These are phyloP conservation scores for Sarcophaga caerulescens DNA, from an alignment of 2,888 invertebrate genomes.

Conservation along the genomic window DNA sequence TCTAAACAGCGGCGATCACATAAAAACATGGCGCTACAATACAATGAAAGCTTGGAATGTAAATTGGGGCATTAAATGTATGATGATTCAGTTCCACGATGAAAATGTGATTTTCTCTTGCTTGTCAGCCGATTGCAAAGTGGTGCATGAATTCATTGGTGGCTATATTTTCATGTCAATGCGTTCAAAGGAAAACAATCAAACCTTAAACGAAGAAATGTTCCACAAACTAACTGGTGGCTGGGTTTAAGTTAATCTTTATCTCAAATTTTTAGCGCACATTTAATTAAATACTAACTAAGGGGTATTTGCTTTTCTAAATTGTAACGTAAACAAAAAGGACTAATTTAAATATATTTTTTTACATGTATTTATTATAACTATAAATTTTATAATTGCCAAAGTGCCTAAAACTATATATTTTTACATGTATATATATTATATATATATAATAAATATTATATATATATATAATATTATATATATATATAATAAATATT, in stretches of 20 bases:
- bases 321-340: slow-evolving; percentile 26
- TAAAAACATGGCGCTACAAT: slow-evolving; percentile 98
- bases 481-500: not conserved
- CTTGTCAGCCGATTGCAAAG: slow-evolving; percentile 98
- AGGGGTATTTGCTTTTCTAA: slow-evolving; percentile 12
- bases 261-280: slow-evolving; percentile 46
- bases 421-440: not conserved
- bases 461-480: not conserved
- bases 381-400: slow-evolving; percentile 46
- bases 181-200: slow-evolving; percentile 98
- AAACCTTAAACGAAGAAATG: slow-evolving; percentile 96
- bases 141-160: slow-evolving; percentile 99
- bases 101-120: slow-evolving; percentile 97
- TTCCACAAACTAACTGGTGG: slow-evolving; percentile 99
- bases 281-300: slow-evolving; percentile 35
- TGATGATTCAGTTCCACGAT: slow-evolving; percentile 98
- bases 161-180: slow-evolving; percentile 99
- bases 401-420: slow-evolving; percentile 59
- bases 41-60: slow-evolving; percentile 99
- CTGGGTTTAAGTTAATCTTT: slow-evolving; percentile 83
- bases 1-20: slow-evolving; percentile 93
- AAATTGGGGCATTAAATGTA: slow-evolving; percentile 99
- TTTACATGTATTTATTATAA: slow-evolving; percentile 3
- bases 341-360: slow-evolving; percentile 1
- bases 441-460: not conserved